Percentiles rank a stretch among this genome's conserved stretches.
Conservation (phyloP, 2,888 invertebrate genomes). For the Temnothorax ravouxi region DNA sequence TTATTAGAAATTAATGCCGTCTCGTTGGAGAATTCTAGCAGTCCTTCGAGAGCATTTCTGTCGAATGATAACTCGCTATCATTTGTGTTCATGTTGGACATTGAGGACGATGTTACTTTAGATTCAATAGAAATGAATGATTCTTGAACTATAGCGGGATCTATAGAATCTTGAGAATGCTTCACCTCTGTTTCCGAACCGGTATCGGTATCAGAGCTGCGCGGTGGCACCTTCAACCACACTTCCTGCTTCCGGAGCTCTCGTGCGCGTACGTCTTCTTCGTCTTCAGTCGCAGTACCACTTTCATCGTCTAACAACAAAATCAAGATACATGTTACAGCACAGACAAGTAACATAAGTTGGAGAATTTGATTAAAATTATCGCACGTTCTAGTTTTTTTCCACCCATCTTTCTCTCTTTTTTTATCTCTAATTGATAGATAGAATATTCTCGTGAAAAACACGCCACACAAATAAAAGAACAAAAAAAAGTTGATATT, state of each 20-base stretch:
- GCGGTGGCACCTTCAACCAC: constrained; percentile 89
- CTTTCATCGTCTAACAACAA: constrained; percentile 88
- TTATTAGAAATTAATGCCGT: constrained; percentile 22
- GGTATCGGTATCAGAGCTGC: constrained; percentile 89
- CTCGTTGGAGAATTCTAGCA: constrained; percentile 25
- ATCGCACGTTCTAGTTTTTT: neutral
- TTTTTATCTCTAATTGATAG: neutral
- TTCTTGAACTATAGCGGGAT: constrained; percentile 66
- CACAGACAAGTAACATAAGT: neutral
- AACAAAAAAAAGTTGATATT: neutral
- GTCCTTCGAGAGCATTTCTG: constrained; percentile 26
- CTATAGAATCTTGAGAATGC: constrained; percentile 78
- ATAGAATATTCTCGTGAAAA: neutral
- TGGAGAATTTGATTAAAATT: constrained; percentile 11
- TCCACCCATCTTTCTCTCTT: neutral
- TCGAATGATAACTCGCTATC: constrained; percentile 41
- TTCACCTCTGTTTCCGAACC: constrained; percentile 92
- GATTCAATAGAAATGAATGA: constrained; percentile 56
- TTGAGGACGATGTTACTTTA: constrained; percentile 49
- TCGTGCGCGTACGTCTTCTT: constrained; percentile 90
- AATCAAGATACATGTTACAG: constrained; percentile 39
- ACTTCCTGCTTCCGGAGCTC: constrained; percentile 91
- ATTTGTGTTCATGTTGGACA: constrained; percentile 30
- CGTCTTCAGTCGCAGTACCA: constrained; percentile 92
- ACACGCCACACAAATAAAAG: neutral